Evolutionary conservation across 1,140 invertebrate genomes (phyloP), one percentile per base, ranked within the genome.

Genomic region (Augochlora pura): DNA sequence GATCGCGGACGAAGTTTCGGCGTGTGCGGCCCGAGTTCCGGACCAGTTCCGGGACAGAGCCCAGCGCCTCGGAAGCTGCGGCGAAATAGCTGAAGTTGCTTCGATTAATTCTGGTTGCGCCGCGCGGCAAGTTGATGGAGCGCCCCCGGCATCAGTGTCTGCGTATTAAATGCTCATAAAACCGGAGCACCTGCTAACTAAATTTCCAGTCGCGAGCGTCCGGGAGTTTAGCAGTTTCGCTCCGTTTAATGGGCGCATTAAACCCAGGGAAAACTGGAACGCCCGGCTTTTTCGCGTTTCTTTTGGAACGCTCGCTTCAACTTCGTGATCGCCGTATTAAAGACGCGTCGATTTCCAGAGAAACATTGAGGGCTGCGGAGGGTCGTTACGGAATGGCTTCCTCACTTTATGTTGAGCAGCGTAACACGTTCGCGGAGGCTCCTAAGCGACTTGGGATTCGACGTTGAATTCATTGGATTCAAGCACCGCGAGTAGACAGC

Each of bases 71-170:
- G 78, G 79, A 85, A 71, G 75, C 74, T 52, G 66, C 66, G 75
- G 27, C 27, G 57, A 73, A 85, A 80, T 81, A 73, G 79, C 64
- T 54, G 67, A 85, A 86, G 84, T 86, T 82, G 67, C 74, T 86
- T 79, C 83, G 84, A 86, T 85, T 85, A 79, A 85, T 86, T 82
- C 84, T 68, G 70, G 70, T 85, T 77, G 49, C 73, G 64, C 59
- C 32, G 63, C 2, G 64, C 25, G 54, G 49, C 14, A 85, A 85
- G 71, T 84, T 64, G 84, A 85, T 82, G 80, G 81, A 64, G 60
- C 77, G 67, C 75, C 67, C 25, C 21, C 23, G 68, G 63, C 39
- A 49, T 73, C 70, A 23, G 38, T 71, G 60, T 72, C 76, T 64
- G 60, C 68, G 76, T 78, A 78, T 78, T 78, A 78, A 78, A 78